Evolutionary conservation across 1,140 invertebrate genomes (phyloP).

Genomic region (Manduca sexta): DNA sequence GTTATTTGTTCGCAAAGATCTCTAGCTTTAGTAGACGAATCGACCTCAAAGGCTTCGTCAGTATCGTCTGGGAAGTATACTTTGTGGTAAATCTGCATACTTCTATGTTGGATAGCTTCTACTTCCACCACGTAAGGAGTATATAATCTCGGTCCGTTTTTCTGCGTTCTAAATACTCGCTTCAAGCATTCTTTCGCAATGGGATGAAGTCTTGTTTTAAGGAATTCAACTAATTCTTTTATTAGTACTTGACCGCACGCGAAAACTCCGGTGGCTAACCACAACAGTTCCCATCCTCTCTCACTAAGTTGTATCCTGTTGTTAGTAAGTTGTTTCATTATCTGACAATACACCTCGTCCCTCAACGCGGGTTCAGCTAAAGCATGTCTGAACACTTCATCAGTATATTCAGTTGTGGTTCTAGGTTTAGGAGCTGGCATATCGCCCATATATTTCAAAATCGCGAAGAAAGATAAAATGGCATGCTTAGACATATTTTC

Average conservation of each 20-base stretch:
- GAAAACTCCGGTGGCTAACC: slow-evolving; percentile 91
- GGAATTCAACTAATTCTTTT: slow-evolving; percentile 80
- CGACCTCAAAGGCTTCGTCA: slow-evolving; percentile 86
- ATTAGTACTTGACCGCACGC: slow-evolving; percentile 77
- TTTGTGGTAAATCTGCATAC: slow-evolving; percentile 95
- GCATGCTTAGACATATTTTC: slow-evolving; percentile 85
- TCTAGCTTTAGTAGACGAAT: slow-evolving; percentile 88
- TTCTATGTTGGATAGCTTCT: slow-evolving; percentile 95
- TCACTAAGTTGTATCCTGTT: slow-evolving; percentile 88
- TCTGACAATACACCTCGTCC: slow-evolving; percentile 95
- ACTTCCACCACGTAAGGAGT: slow-evolving; percentile 95
- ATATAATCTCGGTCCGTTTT: slow-evolving; percentile 87
- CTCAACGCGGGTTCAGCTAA: slow-evolving; percentile 85
- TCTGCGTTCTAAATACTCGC: slow-evolving; percentile 86
- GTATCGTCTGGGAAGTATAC: slow-evolving; percentile 94
- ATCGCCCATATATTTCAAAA: slow-evolving; percentile 97
- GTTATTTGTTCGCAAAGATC: slow-evolving; percentile 91
- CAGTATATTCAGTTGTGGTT: slow-evolving; percentile 85
- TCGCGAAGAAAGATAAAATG: slow-evolving; percentile 82
- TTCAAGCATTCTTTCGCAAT: slow-evolving; percentile 88
- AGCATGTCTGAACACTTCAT: slow-evolving; percentile 90
- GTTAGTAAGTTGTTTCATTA: slow-evolving; percentile 94
- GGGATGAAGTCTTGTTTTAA: slow-evolving; percentile 85
- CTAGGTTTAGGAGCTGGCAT: slow-evolving; percentile 84
- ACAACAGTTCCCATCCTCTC: slow-evolving; percentile 94